Base-by-base conservation (phyloP, 2,797 vertebrate species). In the Lutjanus campechanus region DNA sequence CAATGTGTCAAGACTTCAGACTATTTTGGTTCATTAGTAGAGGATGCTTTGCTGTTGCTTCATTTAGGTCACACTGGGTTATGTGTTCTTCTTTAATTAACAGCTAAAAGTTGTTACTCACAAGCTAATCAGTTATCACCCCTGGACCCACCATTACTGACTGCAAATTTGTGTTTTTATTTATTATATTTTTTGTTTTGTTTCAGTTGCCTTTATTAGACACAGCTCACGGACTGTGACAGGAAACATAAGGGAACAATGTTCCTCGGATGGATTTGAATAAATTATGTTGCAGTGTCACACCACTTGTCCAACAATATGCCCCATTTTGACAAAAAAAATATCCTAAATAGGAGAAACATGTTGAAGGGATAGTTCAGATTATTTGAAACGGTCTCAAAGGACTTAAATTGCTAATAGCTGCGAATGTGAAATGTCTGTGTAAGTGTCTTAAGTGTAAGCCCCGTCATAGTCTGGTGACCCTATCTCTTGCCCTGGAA, bases 171-270 rank as follows among this genome's bases (percentile, higher is more conserved):
- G 11, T n/a, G 15, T n/a, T 44, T 11, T 17, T n/a, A 36, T 36
- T 36, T 4, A 5, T 36, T 36, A 36, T 60, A 8, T 16, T 49
- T 47, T 10, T 1, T 68, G 1, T 15, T 7, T 5, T n/a, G 22
- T n/a, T 36, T 36, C 29, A 36, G 29, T 36, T 29, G 15, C 0
- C 17, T 70, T 69, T 29, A 54, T 69, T 72, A 8, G 43, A 55
- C 29, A 25, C 53, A 75, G 49, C 50, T 66, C 25, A 47, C 25
- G 36, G 47, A 60, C 44, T 73, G 58, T 60, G 46, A 41, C 22
- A 58, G 64, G 64, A 81, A 63, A 78, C 49, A 54, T 22, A 15
- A 50, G 51, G 29, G 43, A 67, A 43, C 62, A 64, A 47, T 71
- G 43, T 63, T 79, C 70, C 41, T 44, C 41, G 54, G 15, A 54